phyloP scores from a whole-genome alignment of 1,140 invertebrate genomes.

The Pygmarrhopalites habei region DNA sequence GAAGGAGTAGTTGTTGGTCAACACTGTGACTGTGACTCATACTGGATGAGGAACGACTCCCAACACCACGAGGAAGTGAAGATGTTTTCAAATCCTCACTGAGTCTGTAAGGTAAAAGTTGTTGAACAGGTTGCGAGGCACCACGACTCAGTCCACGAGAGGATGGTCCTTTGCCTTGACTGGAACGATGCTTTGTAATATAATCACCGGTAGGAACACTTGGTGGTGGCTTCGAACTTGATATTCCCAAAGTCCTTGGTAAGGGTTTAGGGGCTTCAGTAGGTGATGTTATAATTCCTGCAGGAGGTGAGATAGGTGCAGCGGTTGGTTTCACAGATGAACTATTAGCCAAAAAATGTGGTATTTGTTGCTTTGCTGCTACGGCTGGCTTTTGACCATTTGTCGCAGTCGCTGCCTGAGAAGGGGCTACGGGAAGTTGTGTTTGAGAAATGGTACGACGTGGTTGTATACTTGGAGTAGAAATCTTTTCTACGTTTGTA shows the following conservation, averaged over 20 bases:
- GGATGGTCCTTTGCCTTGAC: conserved; percentile 11
- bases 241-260: conserved; percentile 4
- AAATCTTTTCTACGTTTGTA: conserved; percentile 17
- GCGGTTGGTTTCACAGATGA: conserved; percentile 30
- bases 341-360: conserved; percentile 29
- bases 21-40: conserved; percentile 21
- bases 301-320: not conserved
- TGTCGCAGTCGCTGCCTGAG: not conserved
- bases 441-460: conserved; percentile 15
- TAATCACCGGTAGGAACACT: not conserved
- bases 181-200: not conserved
- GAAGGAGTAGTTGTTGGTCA: conserved; percentile 14
- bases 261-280: conserved; percentile 16
- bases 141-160: not conserved
- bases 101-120: conserved; percentile 31
- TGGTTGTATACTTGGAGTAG: conserved; percentile 1
- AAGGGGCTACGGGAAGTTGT: not conserved
- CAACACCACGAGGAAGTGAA: conserved; percentile 33
- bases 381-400: not conserved
- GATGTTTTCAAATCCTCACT: conserved; percentile 33
- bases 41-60: conserved; percentile 24
- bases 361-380: conserved; percentile 38
- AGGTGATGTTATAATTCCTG: not conserved
- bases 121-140: conserved; percentile 29
- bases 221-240: not conserved